Conservation (phyloP, 2,797 vertebrate species). For the Mormyrops boulengeri region DNA sequence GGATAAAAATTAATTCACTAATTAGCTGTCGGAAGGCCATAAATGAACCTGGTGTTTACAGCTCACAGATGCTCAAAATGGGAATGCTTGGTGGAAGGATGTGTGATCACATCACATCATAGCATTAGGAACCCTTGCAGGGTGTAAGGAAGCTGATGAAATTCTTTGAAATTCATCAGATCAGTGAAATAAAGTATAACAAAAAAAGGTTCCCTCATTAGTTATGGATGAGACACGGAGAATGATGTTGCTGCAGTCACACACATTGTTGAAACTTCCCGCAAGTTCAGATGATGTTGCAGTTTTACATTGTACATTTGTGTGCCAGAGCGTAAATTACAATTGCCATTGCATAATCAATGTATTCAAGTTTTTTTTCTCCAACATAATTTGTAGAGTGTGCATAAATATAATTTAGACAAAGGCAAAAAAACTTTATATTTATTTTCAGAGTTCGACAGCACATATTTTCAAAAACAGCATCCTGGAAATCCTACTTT, state of each 20-base stretch:
- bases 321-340: background rate
- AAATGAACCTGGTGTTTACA: background rate
- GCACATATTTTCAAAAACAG: background rate
- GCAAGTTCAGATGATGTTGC: background rate
- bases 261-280: background rate
- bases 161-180: conserved; percentile 15
- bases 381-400: background rate
- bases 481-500: background rate
- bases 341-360: background rate
- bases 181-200: background rate
- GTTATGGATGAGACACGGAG: background rate
- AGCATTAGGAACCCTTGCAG: background rate
- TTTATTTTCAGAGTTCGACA: background rate
- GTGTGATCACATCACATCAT: background rate
- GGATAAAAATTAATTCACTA: background rate
- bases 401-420: background rate
- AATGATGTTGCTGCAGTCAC: background rate
- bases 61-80: background rate
- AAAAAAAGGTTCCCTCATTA: conserved; percentile 1
- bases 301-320: background rate
- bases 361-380: background rate
- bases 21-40: background rate
- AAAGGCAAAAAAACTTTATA: background rate
- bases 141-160: conserved; percentile 16
- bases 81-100: background rate